Conservation (phyloP, 2,113 vertebrate genomes). For the Cebidichthys violaceus region DNA sequence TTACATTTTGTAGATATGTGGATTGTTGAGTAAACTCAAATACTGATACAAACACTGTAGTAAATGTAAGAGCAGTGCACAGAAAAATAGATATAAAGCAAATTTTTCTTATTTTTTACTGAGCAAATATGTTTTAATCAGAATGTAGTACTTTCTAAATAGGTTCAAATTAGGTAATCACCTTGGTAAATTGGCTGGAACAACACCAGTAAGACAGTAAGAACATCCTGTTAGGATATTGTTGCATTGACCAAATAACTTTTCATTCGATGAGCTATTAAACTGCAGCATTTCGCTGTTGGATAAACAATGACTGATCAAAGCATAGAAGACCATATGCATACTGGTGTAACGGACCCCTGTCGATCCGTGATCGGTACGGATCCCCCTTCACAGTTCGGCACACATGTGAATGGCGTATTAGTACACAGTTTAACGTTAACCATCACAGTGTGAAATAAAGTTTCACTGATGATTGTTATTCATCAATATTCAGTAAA, state of each 20-base stretch:
- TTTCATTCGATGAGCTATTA: background rate
- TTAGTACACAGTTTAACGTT: background rate
- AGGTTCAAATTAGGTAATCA: background rate
- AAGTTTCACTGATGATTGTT: background rate
- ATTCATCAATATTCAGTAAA: background rate
- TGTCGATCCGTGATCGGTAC: too few relatives aligned
- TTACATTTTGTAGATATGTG: background rate
- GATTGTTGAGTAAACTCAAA: background rate
- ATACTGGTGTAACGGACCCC: background rate
- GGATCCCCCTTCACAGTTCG: too few relatives aligned
- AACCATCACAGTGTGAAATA: background rate
- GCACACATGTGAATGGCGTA: too few relatives aligned
- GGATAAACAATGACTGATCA: background rate
- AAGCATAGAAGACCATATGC: background rate
- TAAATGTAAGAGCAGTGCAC: background rate
- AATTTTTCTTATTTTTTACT: background rate
- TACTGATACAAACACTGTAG: background rate
- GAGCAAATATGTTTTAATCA: background rate
- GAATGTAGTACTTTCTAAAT: background rate
- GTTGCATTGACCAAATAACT: slow-evolving; percentile 1
- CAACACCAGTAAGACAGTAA: background rate
- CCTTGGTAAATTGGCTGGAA: background rate
- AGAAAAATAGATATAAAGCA: background rate
- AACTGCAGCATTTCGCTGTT: background rate
- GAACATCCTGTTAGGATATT: background rate